A percentile compares a stretch with the other conserved stretches of the same genome.
These are phyloP conservation scores for Drosophila navojoa DNA, from an alignment of 1,140 invertebrate species.

Conservation along the genomic window DNA sequence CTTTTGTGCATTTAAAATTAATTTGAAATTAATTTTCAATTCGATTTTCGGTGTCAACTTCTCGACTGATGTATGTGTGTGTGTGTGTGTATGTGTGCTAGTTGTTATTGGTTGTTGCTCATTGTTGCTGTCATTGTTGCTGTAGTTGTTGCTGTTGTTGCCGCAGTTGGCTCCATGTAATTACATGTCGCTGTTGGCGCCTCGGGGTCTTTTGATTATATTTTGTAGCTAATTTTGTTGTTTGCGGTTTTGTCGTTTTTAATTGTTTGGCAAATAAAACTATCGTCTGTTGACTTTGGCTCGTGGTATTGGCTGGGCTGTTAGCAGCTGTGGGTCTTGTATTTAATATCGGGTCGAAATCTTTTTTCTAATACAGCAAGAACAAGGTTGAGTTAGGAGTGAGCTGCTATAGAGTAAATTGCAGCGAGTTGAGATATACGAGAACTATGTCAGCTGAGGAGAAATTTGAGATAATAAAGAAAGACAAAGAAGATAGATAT, in stretches of 20 bases:
- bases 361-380: neutral
- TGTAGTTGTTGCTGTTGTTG: slow-evolving; percentile 14
- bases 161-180: slow-evolving; percentile 54
- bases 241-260: slow-evolving; percentile 53
- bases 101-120: neutral
- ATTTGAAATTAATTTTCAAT: slow-evolving; percentile 81
- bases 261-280: slow-evolving; percentile 49
- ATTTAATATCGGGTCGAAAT: neutral
- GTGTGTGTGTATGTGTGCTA: slow-evolving; percentile 12
- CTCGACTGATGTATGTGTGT: slow-evolving; percentile 34
- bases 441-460: too few relatives aligned
- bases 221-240: slow-evolving; percentile 76
- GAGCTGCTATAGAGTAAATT: too few relatives aligned
- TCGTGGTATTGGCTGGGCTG: neutral
- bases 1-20: slow-evolving; percentile 77
- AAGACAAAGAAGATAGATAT: too few relatives aligned
- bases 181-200: slow-evolving; percentile 69
- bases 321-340: slow-evolving; percentile 1
- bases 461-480: too few relatives aligned
- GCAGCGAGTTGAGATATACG: too few relatives aligned
- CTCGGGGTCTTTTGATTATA: slow-evolving; percentile 75
- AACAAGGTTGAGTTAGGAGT: too few relatives aligned
- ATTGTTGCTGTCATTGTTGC: slow-evolving; percentile 2
- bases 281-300: slow-evolving; percentile 26
- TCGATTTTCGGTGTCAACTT: slow-evolving; percentile 52